Percentiles rank a stretch among this genome's conserved stretches.
Conservation (phyloP, 2,888 invertebrate species). For the Cepaea hortensis region DNA sequence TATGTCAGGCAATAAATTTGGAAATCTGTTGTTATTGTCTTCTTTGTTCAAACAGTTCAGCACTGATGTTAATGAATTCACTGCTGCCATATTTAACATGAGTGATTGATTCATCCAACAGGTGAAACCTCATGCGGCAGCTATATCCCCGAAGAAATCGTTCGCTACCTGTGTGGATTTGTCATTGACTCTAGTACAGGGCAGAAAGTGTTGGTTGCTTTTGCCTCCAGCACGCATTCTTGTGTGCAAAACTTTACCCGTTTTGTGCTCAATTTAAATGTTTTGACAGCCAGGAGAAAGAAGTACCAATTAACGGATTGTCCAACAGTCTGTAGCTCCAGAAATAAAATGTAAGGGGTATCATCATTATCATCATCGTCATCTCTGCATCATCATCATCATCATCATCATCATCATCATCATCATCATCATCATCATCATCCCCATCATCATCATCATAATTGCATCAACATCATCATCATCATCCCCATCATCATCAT, state of each 20-base stretch:
- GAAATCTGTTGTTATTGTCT: too few species aligned
- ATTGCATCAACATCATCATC: too few species aligned
- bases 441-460: too few species aligned
- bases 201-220: slow-evolving; percentile 5
- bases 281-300: slow-evolving; percentile 39
- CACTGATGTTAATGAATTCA: too few species aligned
- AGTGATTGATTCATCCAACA: not conserved
- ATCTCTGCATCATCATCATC: too few species aligned
- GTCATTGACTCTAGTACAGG: slow-evolving; percentile 38
- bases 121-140: not conserved
- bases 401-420: too few species aligned
- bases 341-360: slow-evolving; percentile 42
- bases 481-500: too few species aligned
- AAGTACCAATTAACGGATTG: slow-evolving; percentile 43
- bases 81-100: not conserved
- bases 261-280: slow-evolving; percentile 49
- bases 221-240: slow-evolving; percentile 42
- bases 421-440: too few species aligned
- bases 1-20: too few species aligned
- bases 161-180: slow-evolving; percentile 45
- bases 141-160: slow-evolving; percentile 28
- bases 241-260: slow-evolving; percentile 49
- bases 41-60: too few species aligned
- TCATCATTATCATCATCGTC: not conserved
- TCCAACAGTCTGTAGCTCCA: slow-evolving; percentile 42